Percentiles rank a stretch among this genome's conserved stretches.
Evolutionary conservation across 1,140 invertebrate genomes (phyloP).

Genomic region (Pogonus chalceus): DNA sequence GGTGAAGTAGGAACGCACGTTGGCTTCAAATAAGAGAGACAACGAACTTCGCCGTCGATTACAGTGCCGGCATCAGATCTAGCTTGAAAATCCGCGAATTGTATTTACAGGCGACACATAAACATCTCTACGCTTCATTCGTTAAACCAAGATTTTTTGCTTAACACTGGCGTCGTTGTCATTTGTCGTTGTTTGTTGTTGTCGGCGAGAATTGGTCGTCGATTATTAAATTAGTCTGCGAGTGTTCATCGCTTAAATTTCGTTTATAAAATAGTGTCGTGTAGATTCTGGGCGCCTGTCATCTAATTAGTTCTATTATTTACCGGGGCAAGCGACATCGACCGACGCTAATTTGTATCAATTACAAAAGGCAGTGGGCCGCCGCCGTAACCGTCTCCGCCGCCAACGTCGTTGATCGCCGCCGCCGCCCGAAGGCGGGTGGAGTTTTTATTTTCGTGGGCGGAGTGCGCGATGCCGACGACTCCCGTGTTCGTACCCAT

Average conservation of each 20-base stretch:
- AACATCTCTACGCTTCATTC: background rate
- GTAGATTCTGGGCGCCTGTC: conserved; percentile 12
- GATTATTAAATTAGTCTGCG: conserved; percentile 15
- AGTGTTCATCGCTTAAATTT: conserved; percentile 11
- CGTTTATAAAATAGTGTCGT: conserved; percentile 19
- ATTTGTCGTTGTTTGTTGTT: too few species aligned
- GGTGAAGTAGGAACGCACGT: background rate
- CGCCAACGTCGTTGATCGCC: background rate
- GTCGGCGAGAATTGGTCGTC: conserved; percentile 10
- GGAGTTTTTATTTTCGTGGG: background rate
- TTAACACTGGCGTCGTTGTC: too few species aligned
- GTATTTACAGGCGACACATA: too few species aligned
- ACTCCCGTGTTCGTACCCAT: background rate
- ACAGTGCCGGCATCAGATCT: background rate
- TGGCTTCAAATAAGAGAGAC: background rate
- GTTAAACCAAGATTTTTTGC: background rate
- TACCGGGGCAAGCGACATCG: conserved; percentile 19
- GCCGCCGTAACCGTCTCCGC: background rate
- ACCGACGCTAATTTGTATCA: conserved; percentile 21
- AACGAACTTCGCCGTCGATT: too few species aligned
- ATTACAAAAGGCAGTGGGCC: conserved; percentile 10
- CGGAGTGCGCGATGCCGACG: background rate
- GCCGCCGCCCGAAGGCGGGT: background rate
- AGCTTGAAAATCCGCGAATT: too few species aligned
- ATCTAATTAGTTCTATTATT: conserved; percentile 22